Evolutionary conservation across 2,888 invertebrate species (phyloP), one percentile per base, ranked within the genome.

Genomic region (Elysia crispata): DNA sequence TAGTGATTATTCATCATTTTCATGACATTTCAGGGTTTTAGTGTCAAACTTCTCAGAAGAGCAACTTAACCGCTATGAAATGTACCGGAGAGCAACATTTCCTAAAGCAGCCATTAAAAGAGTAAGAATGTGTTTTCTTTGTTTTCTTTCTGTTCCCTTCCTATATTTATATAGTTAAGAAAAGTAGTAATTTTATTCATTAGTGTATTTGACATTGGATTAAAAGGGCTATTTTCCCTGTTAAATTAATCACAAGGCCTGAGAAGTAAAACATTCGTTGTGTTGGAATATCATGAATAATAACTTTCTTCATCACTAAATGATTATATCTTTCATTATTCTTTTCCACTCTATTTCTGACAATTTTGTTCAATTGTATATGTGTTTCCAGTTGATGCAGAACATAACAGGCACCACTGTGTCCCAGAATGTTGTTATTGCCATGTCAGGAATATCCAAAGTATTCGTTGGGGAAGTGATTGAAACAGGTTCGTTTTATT

Each of bases 401-500:
- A 98, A 98, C 0, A 97, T 98, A 81, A 98, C 99, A 0, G 98
- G 98, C 0, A 96, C 97, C 90, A 96, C 98, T 0, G 97, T 99
- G 0, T 97, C 98, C 0, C 99, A 99, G 91, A 99, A 99, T 94
- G 99, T 99, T 72, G 98, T 99, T 0, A 99, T 99, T 88, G 99
- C 99, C 0, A 98, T 99, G 97, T 97, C 99, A 23, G 99, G 99
- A 28, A 98, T 99, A 88, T 97, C 99, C 0, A 99, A 99, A 93
- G 98, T 99, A 0, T 99, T 98, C 94, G 98, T 98, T 18, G 99
- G 99, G 28, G 99, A 99, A 94, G 95, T 99, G 80, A 97, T 99
- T 5, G 99, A 99, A 94, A 98, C 98, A 95, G 98, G 97, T 97
- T 86, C 11, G 54, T 60, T 30, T n/a, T 11, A 41, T 41, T 41